Conservation (phyloP, 2,797 vertebrate genomes). For the Carduelis carduelis region DNA sequence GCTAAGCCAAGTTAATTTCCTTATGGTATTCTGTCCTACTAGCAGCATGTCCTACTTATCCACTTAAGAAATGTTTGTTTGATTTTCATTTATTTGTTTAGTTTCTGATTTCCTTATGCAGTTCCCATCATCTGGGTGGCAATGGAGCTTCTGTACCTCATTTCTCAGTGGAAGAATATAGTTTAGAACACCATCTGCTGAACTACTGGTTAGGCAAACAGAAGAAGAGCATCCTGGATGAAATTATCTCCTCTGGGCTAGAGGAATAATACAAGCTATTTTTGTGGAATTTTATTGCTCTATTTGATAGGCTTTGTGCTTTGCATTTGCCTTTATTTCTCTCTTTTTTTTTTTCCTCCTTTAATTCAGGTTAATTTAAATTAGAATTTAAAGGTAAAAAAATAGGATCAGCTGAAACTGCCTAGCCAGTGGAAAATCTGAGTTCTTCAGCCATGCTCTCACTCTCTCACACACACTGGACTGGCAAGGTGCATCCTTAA, state of each 20-base stretch:
- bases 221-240: background rate
- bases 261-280: background rate
- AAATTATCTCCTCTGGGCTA: background rate
- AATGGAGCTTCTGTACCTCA: background rate
- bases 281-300: background rate
- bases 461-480: background rate
- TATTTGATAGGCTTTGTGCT: background rate
- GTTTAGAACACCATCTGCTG: background rate
- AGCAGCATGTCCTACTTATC: slow-evolving; percentile 60
- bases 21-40: background rate
- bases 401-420: background rate
- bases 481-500: background rate
- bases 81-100: slow-evolving; percentile 62
- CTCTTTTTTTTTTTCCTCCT: background rate
- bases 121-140: slow-evolving; percentile 55
- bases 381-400: background rate
- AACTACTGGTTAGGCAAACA: background rate
- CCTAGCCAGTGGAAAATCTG: accelerated
- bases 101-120: slow-evolving; percentile 57
- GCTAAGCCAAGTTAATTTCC: slow-evolving; percentile 52
- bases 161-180: background rate
- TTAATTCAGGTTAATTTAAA: background rate
- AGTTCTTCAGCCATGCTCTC: background rate
- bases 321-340: background rate
- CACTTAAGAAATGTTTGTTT: slow-evolving; percentile 64